Base-by-base conservation (phyloP, 1,140 invertebrate genomes). In the Limonius californicus region DNA sequence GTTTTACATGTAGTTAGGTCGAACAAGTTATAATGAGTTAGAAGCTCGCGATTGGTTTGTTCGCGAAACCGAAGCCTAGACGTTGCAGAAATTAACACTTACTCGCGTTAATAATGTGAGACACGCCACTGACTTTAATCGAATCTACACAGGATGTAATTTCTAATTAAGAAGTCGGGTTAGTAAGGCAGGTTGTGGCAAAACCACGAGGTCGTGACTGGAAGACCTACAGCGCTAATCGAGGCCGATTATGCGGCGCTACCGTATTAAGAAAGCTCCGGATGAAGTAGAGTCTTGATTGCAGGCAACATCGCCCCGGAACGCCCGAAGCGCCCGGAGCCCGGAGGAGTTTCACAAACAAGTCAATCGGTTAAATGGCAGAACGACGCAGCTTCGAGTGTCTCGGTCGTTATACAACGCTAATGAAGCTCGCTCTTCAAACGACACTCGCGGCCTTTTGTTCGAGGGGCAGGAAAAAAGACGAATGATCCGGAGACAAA, bases 401-500 rank as follows among this genome's bases (percentile, higher is more conserved):
- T 15, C 7, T n/a, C 14, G 18, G 54, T 55, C 54, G 54, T 55
- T 55, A 55, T 55, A 55, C 54, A 55, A 27, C 54, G 54, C 27
- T 55, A 55, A 55, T 55, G 54, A 55, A 55, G 54, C 27, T 32
- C 54, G 54, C 27, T 55, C 20, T 14, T 16, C 19, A 55, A 55
- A 27, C 54, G 27, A 27, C 54, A 55, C 14, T 55, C 54, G 21
- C 18, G 21, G 20, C 54, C 54, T 56, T 62, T 62, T 56, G 54
- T 62, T 56, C 60, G 39, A 62, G 47, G 53, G 54, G 18, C 14
- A 23, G 18, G 54, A 55, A 64, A 59, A 64, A 64, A 64, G 62
- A 64, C 61, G 55, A 63, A 63, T 63, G 55, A 57, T 63, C 45
- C 27, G 18, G 55, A 56, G 62, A 63, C 57, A 59, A 63, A 63